Base-by-base conservation (phyloP, 2,797 vertebrate species). In the Poecilia velifera region DNA sequence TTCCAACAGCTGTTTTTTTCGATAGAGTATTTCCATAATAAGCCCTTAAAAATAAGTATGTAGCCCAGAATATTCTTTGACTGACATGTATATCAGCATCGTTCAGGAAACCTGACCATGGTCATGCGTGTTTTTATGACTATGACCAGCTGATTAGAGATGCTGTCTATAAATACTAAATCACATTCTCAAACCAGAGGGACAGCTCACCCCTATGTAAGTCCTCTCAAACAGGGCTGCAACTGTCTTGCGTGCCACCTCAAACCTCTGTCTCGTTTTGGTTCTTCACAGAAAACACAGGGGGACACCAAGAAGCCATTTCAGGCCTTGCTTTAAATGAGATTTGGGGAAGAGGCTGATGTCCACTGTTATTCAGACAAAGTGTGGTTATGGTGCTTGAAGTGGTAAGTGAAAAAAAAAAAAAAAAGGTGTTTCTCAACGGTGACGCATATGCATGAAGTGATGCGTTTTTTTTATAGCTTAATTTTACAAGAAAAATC, bases 401-500 rank as follows among this genome's bases (percentile, higher is more conserved):
- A 64, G 64, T 53, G 31, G 28, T 20, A 73, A 71, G 51, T 68
- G 13, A 73, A 47, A 47, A 41, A 41, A 31, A 31, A 31, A 31
- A 31, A 34, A 34, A 46, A 22, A 75, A 73, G 36, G 53, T 49
- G 31, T n/a, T 28, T 70, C 46, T 46, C 51, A n/a, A 77, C 66
- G 31, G 49, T 76, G 72, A 87, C 78, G 76, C 72, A 81, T 76
- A 25, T 71, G 73, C 43, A 51, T 41, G 9, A 59, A 43, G 72
- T 73, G 70, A 62, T 36, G 77, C 10, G 71, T 72, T 79, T 82
- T 72, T 72, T 82, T 72, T 49, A 81, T 62, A 55, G 16, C 74
- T 79, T 85, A 46, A 86, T 85, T 86, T 85, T 75, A 72, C 13
- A 57, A 76, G 25, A 73, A 76, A 83, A 86, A 83, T 79, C 72